Evolutionary conservation across 2,888 invertebrate genomes (phyloP), one percentile per base, ranked within the genome.

Genomic region (Philaethria dido): DNA sequence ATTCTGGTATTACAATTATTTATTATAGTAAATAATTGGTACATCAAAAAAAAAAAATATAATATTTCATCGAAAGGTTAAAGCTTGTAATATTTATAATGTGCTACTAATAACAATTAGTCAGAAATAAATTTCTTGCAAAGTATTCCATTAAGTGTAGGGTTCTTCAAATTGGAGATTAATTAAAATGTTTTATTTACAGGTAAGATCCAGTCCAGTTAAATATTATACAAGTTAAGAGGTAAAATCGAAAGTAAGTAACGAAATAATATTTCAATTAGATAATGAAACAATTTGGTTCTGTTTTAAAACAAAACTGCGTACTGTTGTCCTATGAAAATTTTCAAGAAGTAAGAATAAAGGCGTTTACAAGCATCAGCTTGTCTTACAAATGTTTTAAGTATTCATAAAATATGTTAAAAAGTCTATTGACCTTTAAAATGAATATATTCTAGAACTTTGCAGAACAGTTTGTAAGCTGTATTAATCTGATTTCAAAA

Each of bases 161-260:
- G 50, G 62, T 52, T 39, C 44, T 63, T 61, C 50, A 64, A 57
- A 25, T 64, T 57, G 29, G 47, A 55, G 57, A 64, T 62, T 70
- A 68, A 70, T 64, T 64, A 59, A 70, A 62, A 20, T 39, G 11
- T 68, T 25, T 68, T 61, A n/a, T 63, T 70, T 68, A 36, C 68
- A 70, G 70, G 70, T 70, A 70, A 61, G 66, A n/a, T n/a, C n/a
- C n/a, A n/a, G n/a, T 62, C 64, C 64, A 52, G 64, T 64, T 62
- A 64, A 55, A 61, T 66, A 54, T 66, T 64, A 59, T n/a, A n/a
- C n/a, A 47, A 45, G 55, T 25, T 20, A 4, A 44, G 5, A 33
- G 18, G 39, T 33, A 44, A 50, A 20, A 13, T n/a, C 20, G 52
- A 62, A 44, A 11, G 55, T 66, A 63, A 66, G 65, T 60, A 52